Evolutionary conservation across 2,113 vertebrate species (phyloP).

Genomic region (Falco punctatus): DNA sequence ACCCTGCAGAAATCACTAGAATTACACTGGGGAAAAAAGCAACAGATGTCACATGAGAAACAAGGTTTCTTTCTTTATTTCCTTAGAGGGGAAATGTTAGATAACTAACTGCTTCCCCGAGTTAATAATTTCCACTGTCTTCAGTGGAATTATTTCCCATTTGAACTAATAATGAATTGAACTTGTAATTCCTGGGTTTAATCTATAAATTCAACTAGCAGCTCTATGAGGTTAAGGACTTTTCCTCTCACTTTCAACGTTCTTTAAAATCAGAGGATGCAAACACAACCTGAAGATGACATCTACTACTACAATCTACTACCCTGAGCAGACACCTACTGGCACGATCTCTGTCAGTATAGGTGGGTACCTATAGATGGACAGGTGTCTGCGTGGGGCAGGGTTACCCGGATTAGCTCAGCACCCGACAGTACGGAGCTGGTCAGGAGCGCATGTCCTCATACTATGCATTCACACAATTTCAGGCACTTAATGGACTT

Average conservation of each 20-base stretch:
- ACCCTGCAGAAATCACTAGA: background rate
- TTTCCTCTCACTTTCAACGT: background rate
- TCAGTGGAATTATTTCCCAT: conserved; percentile 1
- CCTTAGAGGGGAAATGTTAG: background rate
- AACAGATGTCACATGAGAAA: background rate
- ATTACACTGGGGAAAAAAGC: background rate
- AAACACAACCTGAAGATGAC: background rate
- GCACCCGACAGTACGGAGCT: background rate
- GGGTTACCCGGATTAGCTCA: background rate
- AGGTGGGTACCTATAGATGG: background rate
- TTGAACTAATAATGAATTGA: background rate
- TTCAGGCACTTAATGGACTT: conserved; percentile 6
- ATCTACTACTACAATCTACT: background rate
- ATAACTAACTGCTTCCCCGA: background rate
- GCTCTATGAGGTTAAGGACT: background rate
- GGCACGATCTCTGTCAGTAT: background rate
- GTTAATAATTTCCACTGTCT: background rate
- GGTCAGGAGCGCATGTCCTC: background rate
- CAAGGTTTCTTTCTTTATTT: background rate
- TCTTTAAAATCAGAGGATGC: background rate
- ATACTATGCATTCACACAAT: background rate
- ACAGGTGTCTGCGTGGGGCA: background rate
- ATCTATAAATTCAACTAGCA: background rate
- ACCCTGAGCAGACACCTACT: background rate
- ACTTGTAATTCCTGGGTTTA: background rate